Evolutionary conservation across 2,113 vertebrate species (phyloP), one percentile per base, ranked within the genome.

Genomic region (Cheirogaleus medius): DNA sequence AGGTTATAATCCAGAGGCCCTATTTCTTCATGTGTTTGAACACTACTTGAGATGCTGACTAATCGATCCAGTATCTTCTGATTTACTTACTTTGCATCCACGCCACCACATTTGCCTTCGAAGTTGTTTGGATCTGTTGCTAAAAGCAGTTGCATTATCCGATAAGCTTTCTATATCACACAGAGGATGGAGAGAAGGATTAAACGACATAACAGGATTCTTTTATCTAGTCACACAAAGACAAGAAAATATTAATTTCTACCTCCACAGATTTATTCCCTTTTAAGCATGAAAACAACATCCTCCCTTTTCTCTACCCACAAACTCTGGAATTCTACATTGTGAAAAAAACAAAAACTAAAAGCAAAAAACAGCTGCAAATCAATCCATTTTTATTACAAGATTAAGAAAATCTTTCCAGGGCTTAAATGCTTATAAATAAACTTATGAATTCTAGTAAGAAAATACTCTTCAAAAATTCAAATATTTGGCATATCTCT

Each of bases 81-180:
- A 39, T 47, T 5, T 23, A 97, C 99, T 98, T 97, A 99, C 99
- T 99, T 99, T 99, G 98, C 99, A 99, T 91, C 99, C 99, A 93
- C 99, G 99, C 99, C 99, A 99, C 99, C 99, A 99, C 99, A 99
- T 99, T 96, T 99, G 99, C 97, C 99, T 98, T 97, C 99, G 99
- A 91, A 99, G 99, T 85, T 99, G 99, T 98, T 99, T 99, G 98
- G 99, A 99, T 99, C 99, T 99, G 98, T 99, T 99, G 98, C 99
- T 99, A 98, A 99, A 99, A 90, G 99, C 99, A 69, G 99, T 99
- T 18, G 99, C 99, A 7, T 99, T 99, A 99, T 99, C 99, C 49
- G 99, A 99, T 86, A 99, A 99, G 98, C 99, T 99, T 98, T 99
- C 99, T 99, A 32, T 90, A 92, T 58, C 97, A 97, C 85, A 98